phyloP scores from a whole-genome alignment of 2,797 vertebrate genomes.

The Sebastes alutus region DNA sequence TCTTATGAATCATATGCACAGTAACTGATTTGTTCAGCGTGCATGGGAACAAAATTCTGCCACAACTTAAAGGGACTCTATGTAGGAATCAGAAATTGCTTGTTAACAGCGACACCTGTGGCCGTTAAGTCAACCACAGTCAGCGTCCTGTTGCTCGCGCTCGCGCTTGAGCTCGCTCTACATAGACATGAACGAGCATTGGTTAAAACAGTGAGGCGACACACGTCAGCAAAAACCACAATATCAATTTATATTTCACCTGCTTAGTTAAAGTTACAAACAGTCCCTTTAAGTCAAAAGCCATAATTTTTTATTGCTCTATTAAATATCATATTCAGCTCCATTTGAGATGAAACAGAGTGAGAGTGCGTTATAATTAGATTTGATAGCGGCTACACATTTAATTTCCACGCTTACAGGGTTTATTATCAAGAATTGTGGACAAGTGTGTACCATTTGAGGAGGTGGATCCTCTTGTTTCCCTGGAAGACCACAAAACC shows the following conservation, averaged over 20 bases:
- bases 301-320: background rate
- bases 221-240: too few relatives aligned
- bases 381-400: background rate
- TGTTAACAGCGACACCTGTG: too few relatives aligned
- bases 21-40: background rate
- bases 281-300: background rate
- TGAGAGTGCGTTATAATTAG: background rate
- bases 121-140: too few relatives aligned
- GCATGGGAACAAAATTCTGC: background rate
- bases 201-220: too few relatives aligned
- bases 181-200: too few relatives aligned
- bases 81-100: too few relatives aligned
- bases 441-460: constrained; percentile 90
- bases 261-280: too few relatives aligned
- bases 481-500: constrained; percentile 99
- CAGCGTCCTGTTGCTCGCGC: too few relatives aligned
- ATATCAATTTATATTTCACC: too few relatives aligned
- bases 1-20: background rate
- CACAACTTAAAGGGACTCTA: too few relatives aligned
- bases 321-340: background rate
- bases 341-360: background rate
- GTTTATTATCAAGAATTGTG: background rate
- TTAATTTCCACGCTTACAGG: background rate
- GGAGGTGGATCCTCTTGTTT: constrained; percentile 97
- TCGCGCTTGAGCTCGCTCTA: too few relatives aligned